Conservation (phyloP, 2,797 vertebrate species). For the Urosaurus nigricauda region DNA sequence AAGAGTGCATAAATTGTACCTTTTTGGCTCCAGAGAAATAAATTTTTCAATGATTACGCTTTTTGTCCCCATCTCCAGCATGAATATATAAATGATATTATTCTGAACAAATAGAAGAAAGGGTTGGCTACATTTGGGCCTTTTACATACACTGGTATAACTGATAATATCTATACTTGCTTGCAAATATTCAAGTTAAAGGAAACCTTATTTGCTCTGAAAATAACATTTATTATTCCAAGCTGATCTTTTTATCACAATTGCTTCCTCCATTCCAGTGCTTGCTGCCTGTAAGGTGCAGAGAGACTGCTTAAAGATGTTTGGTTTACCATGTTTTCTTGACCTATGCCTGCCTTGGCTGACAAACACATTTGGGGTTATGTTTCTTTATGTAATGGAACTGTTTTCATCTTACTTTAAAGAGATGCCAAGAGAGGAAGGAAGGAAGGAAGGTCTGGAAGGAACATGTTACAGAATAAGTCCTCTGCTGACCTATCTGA, state of each 20-base stretch:
- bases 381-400: conserved; percentile 1
- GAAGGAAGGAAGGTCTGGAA: not conserved
- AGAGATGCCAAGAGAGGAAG: too few relatives aligned
- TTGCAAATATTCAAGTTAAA: not conserved
- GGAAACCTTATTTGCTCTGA: conserved; percentile 6
- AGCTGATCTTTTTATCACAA: not conserved
- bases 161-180: not conserved
- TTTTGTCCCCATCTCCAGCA: not conserved
- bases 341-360: not conserved
- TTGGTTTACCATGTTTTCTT: not conserved
- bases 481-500: not conserved
- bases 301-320: not conserved
- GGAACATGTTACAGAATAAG: not conserved
- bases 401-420: not conserved
- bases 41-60: not conserved
- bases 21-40: not conserved
- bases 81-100: not conserved
- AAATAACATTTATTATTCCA: conserved; percentile 14
- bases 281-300: not conserved
- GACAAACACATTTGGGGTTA: not conserved
- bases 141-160: not conserved
- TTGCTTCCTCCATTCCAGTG: not conserved
- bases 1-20: not conserved
- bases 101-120: not conserved
- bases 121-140: not conserved